Conservation (phyloP, 2,797 vertebrate genomes). For the Huso huso region DNA sequence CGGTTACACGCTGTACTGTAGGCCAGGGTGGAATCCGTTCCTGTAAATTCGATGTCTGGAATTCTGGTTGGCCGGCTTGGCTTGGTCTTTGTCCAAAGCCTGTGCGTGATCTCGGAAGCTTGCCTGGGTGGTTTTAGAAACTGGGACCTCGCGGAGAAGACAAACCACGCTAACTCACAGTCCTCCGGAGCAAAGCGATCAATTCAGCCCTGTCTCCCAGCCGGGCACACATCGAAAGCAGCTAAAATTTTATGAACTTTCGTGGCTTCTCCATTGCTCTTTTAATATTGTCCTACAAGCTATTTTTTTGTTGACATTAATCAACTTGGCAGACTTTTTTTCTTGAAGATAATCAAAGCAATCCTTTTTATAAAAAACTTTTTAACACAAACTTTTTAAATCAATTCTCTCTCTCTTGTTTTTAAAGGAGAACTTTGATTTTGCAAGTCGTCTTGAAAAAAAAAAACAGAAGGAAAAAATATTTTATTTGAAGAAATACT, state of each 20-base stretch:
- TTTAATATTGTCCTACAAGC: too few species aligned
- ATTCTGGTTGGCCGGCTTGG: constrained; percentile 43
- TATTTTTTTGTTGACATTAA: too few species aligned
- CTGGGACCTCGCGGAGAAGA: constrained; percentile 29
- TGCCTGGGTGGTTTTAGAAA: constrained; percentile 12
- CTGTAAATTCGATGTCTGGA: constrained; percentile 53
- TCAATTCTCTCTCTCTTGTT: not conserved
- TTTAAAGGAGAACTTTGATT: not conserved
- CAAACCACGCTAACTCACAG: constrained; percentile 15
- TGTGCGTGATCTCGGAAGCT: constrained; percentile 33
- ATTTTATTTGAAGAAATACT: not conserved
- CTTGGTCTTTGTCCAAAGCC: constrained; percentile 24
- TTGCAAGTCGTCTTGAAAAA: not conserved
- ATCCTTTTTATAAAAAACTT: not conserved
- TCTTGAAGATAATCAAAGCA: not conserved
- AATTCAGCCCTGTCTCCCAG: not conserved
- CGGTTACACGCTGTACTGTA: not conserved
- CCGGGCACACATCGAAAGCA: not conserved
- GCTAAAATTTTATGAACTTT: constrained; percentile 8
- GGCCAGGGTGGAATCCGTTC: constrained; percentile 26
- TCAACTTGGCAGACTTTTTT: not conserved
- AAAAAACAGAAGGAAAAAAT: not conserved
- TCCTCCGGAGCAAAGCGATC: constrained; percentile 6
- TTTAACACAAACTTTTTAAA: not conserved
- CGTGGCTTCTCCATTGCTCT: not conserved